Base-by-base conservation (phyloP, 2,113 vertebrate genomes). In the Rhinopomastus cyanomelas region DNA sequence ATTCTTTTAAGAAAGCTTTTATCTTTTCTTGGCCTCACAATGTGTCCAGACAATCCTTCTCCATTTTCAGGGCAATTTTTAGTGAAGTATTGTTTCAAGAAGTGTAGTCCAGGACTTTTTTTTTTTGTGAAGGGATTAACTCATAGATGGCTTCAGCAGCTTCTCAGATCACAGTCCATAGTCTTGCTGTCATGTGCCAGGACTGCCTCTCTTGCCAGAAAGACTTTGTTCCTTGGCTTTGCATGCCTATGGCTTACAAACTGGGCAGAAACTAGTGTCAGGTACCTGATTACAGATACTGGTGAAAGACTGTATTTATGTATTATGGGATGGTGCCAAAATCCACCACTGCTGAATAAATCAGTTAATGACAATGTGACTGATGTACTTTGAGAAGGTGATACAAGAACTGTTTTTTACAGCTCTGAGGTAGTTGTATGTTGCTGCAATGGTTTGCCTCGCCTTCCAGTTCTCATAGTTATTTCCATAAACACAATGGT, bases 1-100 rank as follows among this genome's bases (percentile, higher is more conserved):
- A 94, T 88, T 94, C 88, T 94, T 89, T 86, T 81, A 86, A 91
- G 86, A 91, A 94, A 88, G 80, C 88, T 94, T 95, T 95, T 84
- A 92, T 95, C 92, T 96, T 95, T 93, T 91, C 80, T 91, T 88
- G 89, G 91, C 89, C 59, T 89, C 66, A 39, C 60, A 55, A 19
- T 42, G 26, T 79, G 69, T 92, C 77, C 85, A 84, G 74, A 73
- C 90, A 73, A 88, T 88, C 73, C 29, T 88, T 92, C 88, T 95
- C 85, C 46, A 56, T 93, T 96, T 82, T 92, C 93, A 92, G 32
- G 81, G 51, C 66, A 69, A 88, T 91, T 39, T 68, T 91, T 84
- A 88, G 62, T 75, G 51, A 88, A 84, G 61, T 78, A 89, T 91
- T 89, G 10, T 92, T 94, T 94, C 93, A 84, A 88, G 85, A 78